Conservation (phyloP, 35 echinoderm and acorn worm species). For the Apostichopus japonicus region DNA sequence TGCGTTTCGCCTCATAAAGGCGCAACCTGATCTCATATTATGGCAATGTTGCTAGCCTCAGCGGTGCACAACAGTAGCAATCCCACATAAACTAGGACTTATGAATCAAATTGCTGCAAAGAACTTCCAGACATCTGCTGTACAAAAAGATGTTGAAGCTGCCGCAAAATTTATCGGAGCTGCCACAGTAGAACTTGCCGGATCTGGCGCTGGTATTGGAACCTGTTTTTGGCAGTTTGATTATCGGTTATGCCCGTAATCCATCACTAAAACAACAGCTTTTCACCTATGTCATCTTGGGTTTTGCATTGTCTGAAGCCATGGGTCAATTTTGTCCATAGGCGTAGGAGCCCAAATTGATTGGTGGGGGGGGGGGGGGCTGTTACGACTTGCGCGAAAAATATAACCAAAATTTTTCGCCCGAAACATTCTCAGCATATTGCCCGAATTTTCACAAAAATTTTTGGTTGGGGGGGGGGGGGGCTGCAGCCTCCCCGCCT, state of each 20-base stretch:
- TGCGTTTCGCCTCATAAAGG: no score
- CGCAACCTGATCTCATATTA: constrained; percentile 62
- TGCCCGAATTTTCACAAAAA: no score
- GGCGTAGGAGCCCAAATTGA: no score
- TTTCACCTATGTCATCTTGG: constrained; percentile 97
- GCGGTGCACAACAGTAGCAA: constrained; percentile 38
- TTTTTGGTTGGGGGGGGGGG: no score
- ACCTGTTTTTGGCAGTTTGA: constrained; percentile 98
- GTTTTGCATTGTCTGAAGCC: constrained; percentile 97
- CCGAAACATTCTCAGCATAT: no score
- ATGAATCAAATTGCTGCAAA: constrained; percentile 84
- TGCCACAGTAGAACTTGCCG: constrained; percentile 97
- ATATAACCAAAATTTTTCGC: no score
- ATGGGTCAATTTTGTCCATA: constrained; percentile 99
- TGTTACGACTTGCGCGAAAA: no score
- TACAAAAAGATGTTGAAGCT: constrained; percentile 96
- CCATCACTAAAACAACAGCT: constrained; percentile 99
- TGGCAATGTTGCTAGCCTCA: constrained; percentile 67
- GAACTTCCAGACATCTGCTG: constrained; percentile 91
- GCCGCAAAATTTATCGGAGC: constrained; percentile 99
- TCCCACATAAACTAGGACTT: constrained; percentile 67
- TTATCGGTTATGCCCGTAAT: constrained; percentile 95
- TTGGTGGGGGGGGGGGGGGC: no score
- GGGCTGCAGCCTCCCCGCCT: no score
- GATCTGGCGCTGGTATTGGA: constrained; percentile 99